Evolutionary conservation across 2,888 invertebrate species (phyloP), one percentile per base, ranked within the genome.

Genomic region (Temnothorax rugatulus): DNA sequence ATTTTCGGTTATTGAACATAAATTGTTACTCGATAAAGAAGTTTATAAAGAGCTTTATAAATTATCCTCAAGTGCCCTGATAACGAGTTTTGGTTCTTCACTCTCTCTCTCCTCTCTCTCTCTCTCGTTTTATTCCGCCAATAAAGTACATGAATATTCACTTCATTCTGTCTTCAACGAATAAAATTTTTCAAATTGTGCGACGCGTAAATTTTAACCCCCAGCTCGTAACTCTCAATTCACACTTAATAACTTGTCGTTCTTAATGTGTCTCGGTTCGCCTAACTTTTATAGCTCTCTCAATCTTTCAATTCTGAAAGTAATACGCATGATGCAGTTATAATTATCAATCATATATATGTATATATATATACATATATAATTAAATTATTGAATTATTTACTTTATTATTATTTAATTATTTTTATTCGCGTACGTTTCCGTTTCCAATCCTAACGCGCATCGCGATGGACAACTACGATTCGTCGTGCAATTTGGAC

Each of bases 71-170:
- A 54, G 4, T 18, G 8, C 0, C 50, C 47, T 71, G 84, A 85
- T 86, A 88, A 86, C 59, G 59, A 64, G 59, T 88, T 88, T 83
- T 68, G 44, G 50, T 66, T 34, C 52, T 63, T 52, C 69, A 79
- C 54, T 18, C 13, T 38, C 5, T 57, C 54, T 44, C 52, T 34
- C 34, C 25, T 25, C 25, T 25, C 54, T 18, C 13, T 38, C 5
- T 57, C 47, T 44, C 52, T 34, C 34, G 13, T 41, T 74, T 29
- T 59, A 50, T 41, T 41, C n/a, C 61, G 59, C 44, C 44, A 86
- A 5, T 83, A 68, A 83, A 57, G 11, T 63, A n/a, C 25, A 7
- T 4, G 29, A 41, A 54, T n/a, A 9, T 25, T 13, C 21, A 54
- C 25, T 64, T 50, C 13, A 11, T 50, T 57, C 21, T 54, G 4